Evolutionary conservation across 1,140 invertebrate genomes (phyloP).

Genomic region (Acromyrmex charruanus): DNA sequence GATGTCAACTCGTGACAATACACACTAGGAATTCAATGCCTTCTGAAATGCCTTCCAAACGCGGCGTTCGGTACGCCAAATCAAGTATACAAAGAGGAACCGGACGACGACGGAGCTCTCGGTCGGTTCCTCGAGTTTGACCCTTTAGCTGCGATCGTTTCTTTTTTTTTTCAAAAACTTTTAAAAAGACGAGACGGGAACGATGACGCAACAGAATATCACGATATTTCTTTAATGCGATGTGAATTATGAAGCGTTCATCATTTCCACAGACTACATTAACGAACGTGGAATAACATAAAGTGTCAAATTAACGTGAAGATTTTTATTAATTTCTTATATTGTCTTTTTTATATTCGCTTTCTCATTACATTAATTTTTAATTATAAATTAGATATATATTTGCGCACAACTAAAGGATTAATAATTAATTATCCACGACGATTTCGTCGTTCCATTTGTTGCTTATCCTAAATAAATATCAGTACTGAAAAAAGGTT

Average conservation of each 20-base stretch:
- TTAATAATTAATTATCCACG: background rate
- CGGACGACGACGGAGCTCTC: slow-evolving; percentile 44
- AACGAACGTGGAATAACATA: background rate
- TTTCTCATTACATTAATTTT: background rate
- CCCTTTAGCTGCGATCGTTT: background rate
- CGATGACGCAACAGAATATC: background rate
- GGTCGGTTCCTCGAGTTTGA: slow-evolving; percentile 47
- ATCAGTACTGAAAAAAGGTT: no score
- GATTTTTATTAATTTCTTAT: background rate
- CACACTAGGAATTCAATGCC: slow-evolving; percentile 83
- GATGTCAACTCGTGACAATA: slow-evolving; percentile 83
- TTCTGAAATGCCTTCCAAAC: slow-evolving; percentile 84
- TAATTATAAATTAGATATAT: background rate
- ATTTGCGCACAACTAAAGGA: background rate
- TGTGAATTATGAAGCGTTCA: background rate
- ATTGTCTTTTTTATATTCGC: background rate
- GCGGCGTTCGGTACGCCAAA: slow-evolving; percentile 82
- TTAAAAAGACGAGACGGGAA: background rate
- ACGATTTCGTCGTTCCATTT: slow-evolving; percentile 17
- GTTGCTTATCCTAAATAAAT: background rate
- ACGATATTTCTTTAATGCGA: slow-evolving; percentile 39
- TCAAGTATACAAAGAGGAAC: slow-evolving; percentile 73
- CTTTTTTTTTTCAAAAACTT: background rate
- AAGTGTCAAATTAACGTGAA: background rate
- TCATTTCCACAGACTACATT: background rate